Percentiles rank a stretch among this genome's conserved stretches.
Conservation (phyloP, 2,797 vertebrate species). For the Acridotheres tristis region DNA sequence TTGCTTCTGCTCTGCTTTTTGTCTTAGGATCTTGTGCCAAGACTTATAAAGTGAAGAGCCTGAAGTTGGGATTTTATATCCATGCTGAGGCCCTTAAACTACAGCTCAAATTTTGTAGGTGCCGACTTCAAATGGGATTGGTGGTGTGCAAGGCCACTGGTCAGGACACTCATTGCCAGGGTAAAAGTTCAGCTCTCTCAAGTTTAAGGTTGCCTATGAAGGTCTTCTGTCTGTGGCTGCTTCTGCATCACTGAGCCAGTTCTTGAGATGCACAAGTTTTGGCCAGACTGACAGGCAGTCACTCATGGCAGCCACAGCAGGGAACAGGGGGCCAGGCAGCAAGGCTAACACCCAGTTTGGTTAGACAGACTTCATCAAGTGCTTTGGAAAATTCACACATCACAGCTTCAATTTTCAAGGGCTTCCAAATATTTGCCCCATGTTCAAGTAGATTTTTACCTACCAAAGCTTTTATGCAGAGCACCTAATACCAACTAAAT, state of each 20-base stretch:
- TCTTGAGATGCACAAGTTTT: neutral
- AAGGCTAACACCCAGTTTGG: neutral
- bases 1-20: slow-evolving; percentile 54
- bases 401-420: neutral
- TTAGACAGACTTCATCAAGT: neutral
- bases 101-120: neutral
- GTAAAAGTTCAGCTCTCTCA: neutral
- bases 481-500: accelerated
- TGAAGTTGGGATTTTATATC: neutral
- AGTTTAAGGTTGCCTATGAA: accelerated
- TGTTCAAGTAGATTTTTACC: neutral
- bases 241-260: neutral
- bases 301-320: neutral
- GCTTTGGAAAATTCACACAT: neutral
- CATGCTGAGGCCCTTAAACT: neutral
- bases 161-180: neutral
- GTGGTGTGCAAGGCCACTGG: neutral
- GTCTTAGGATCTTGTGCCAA: slow-evolving; percentile 14
- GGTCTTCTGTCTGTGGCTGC: neutral
- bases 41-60: neutral
- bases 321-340: accelerated
- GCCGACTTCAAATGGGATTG: neutral
- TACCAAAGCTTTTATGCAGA: neutral
- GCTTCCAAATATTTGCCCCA: neutral
- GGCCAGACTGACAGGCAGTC: accelerated